Evolutionary conservation across 2,797 vertebrate species (phyloP), one percentile per base, ranked within the genome.

Genomic region (Enteromius viviparus): DNA sequence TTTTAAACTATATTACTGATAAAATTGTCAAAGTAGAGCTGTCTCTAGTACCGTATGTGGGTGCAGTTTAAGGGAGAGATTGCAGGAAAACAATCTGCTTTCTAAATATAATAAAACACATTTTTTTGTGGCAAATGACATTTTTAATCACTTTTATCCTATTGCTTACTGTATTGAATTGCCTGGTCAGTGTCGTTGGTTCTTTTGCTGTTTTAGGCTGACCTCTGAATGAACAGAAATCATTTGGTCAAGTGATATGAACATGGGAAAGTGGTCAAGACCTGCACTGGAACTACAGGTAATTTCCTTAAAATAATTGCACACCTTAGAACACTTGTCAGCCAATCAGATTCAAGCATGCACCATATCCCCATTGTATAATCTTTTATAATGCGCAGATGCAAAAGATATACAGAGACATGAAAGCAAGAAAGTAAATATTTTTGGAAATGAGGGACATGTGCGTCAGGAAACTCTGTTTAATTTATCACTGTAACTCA

Each of bases 401-500:
- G 5, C 23, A 62, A 26, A 11, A 29, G 23, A 62, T 14, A 15
- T 29, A 14, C 23, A 62, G 12, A 15, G 60, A 62, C 58, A 5
- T 62, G 58, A 29, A 62, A 62, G 29, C 58, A 29, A 26, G 12
- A 14, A 15, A 29, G 26, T 29, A 15, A 29, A 62, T 62, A 62
- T 66, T 45, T 64, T 11, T 23, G 29, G 32, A 10, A 34, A 23
- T 23, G 69, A 64, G 69, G 21, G 69, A 74, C 55, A 81, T 42
- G 69, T 65, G 40, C 51, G 10, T n/a, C 21, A 34, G 26, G 26
- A 78, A 34, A 51, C 42, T 19, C 15, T 32, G 53, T 81, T 62
- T 81, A 62, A 81, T 74, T 64, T 34, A 81, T 81, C 68, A 37
- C 55, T 51, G 45, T 23, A 55, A 29, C 51, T 69, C 49, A 19